Base-by-base conservation (phyloP, 2,113 vertebrate species). In the Oryzias celebensis region DNA sequence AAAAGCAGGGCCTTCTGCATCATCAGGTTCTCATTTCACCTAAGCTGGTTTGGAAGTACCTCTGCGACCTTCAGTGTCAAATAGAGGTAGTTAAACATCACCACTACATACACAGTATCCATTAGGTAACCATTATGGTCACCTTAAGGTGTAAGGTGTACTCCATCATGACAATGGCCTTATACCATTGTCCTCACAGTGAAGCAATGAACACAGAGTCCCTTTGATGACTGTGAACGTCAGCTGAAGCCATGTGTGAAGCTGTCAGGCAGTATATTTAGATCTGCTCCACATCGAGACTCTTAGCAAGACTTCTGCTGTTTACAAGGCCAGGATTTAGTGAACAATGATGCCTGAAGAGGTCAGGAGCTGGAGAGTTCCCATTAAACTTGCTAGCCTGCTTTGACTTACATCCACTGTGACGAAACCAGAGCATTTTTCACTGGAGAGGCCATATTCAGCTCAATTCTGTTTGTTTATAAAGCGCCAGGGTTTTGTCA, bases 71-170 rank as follows among this genome's bases (percentile, higher is more conserved):
- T 65, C 51, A 46, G 46, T 54, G 49, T 65, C 48, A 48, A 17
- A 51, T 18, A 16, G 50, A 26, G 8, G 46, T 46, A n/a, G 36
- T 62, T 17, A 48, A 62, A 41, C 42, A 47, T 41, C 31, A 26
- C 23, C 15, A 13, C 16, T 22, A 52, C 53, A 49, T 49, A 43
- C 14, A 50, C 44, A 50, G 44, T 5, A 63, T 48, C 43, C 31
- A 58, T 49, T 63, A 54, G 36, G 43, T 17, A 53, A 49, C 20
- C 18, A 10, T 65, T 60, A 65, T 57, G 20, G 58, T 67, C 52
- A 57, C 52, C 64, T 51, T 62, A 57, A 23, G 47, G 52, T 66
- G 46, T 24, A 56, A 45, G 51, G 17, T 50, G 14, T 16, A 28
- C 23, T 65, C 36, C n/a, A 50, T 54, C 45, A 65, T 60, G 23